These are phyloP conservation scores for Phaetusa simplex DNA, from an alignment of 2,113 vertebrate genomes.

Conservation along the genomic window DNA sequence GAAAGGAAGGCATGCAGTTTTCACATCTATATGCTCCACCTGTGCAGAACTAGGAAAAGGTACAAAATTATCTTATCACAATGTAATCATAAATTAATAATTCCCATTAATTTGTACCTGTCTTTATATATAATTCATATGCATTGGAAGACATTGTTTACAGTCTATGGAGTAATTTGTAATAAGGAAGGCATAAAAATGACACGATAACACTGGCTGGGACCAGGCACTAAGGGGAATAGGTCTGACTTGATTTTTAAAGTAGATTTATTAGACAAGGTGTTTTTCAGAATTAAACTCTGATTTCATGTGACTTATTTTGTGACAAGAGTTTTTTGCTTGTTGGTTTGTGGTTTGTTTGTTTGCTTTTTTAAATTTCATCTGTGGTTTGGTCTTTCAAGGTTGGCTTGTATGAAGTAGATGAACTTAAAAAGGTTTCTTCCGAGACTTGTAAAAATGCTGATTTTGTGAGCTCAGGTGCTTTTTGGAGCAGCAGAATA, in stretches of 20 bases:
- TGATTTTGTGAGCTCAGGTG: neutral
- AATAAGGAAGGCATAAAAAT: neutral
- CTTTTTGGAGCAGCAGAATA: neutral
- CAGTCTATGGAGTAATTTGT: neutral
- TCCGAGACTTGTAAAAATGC: neutral
- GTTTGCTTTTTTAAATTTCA: neutral
- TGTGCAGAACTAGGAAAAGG: neutral
- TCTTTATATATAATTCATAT: neutral
- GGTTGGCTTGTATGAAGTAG: neutral
- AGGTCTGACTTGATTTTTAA: neutral
- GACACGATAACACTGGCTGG: neutral
- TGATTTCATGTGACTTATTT: neutral
- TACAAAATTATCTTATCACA: neutral
- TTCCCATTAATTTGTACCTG: neutral
- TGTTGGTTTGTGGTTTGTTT: neutral
- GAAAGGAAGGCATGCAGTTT: too few relatives aligned
- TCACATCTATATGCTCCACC: fast-evolving
- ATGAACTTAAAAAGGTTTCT: neutral
- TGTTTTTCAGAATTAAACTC: neutral
- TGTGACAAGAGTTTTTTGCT: neutral
- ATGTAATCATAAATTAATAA: neutral
- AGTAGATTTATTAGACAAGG: neutral
- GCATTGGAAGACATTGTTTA: neutral
- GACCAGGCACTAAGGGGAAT: neutral
- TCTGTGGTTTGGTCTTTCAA: neutral